Evolutionary conservation across 2,888 invertebrate species (phyloP), one percentile per base, ranked within the genome.

Genomic region (Pseudoips prasinana): DNA sequence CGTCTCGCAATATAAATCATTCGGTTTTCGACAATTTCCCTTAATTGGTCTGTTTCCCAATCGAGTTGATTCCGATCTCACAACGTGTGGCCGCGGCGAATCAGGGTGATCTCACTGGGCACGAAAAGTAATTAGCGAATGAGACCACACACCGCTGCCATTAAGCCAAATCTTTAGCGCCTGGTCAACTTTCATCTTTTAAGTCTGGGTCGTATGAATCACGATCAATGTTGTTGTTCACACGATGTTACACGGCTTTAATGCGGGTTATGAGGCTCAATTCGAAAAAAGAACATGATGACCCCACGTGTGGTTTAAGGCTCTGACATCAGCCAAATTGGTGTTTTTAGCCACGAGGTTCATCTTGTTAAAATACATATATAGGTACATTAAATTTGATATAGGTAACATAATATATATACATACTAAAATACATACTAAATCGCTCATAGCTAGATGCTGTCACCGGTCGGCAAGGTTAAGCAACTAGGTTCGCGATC

Each of bases 31-130:
- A 63, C 70, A 70, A 75, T 80, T 75, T 74, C 50, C 80, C 73
- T 71, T 84, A 82, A 84, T 84, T 80, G 82, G 82, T 64, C 45
- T 64, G 68, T 75, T 79, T 73, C 59, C 52, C 46, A 79, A 79
- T 73, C 72, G 61, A 39, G 43, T 42, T 45, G 70, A 75, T 73
- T 64, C 66, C 64, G 71, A 77, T 78, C 76, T 52, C 61, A 33
- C 52, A 49, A 58, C 68, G 64, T 69, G 69, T 66, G 63, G 67
- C 51, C 66, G 64, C 63, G 68, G 69, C 64, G 65, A 75, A 73
- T 76, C 73, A 61, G 63, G 64, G 61, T 60, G 72, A 75, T 78
- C 75, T 65, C 70, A 73, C 69, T 69, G 74, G 37, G 44, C 48
- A 43, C 22, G 49, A 55, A 62, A 60, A 60, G 70, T 73, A 79